Percentiles rank a stretch among this genome's conserved stretches.
Conservation (phyloP, 2,797 vertebrate genomes). For the Adelosebastes latens region DNA sequence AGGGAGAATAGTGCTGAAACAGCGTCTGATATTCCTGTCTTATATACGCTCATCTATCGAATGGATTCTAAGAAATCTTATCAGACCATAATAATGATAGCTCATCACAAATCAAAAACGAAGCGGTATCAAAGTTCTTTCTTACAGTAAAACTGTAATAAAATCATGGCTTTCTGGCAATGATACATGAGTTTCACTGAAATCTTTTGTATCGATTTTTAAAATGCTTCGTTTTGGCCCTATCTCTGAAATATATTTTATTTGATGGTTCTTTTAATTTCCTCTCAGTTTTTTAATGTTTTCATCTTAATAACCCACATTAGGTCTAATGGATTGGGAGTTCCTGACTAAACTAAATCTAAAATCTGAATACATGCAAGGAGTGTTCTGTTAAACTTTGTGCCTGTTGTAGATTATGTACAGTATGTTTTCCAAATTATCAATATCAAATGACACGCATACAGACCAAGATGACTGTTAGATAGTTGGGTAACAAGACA, state of each 20-base stretch:
- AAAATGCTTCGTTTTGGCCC: constrained; percentile 71
- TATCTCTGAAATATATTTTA: constrained; percentile 53
- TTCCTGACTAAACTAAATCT: constrained; percentile 13
- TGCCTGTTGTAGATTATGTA: neutral
- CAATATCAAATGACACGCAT: neutral
- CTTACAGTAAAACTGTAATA: constrained; percentile 75
- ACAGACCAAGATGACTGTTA: neutral
- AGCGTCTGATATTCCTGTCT: constrained; percentile 54
- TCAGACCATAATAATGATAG: constrained; percentile 64
- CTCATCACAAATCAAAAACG: constrained; percentile 73
- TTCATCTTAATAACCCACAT: constrained; percentile 53
- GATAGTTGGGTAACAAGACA: neutral
- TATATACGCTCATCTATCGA: constrained; percentile 53
- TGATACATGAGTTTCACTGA: constrained; percentile 68
- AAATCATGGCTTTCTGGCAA: constrained; percentile 64
- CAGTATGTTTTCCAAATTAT: neutral
- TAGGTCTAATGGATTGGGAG: constrained; percentile 40
- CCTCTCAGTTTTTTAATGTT: constrained; percentile 33
- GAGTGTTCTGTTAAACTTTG: neutral
- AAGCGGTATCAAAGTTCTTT: constrained; percentile 67
- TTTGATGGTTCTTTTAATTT: constrained; percentile 60
- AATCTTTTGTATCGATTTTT: constrained; percentile 82
- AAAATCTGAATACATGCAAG: constrained; percentile 31
- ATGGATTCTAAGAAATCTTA: constrained; percentile 63
- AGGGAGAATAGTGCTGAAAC: constrained; percentile 57